A percentile compares a stretch with the other conserved stretches of the same genome.
Conservation (phyloP, 2,113 vertebrate species). For the Halichoeres trimaculatus region DNA sequence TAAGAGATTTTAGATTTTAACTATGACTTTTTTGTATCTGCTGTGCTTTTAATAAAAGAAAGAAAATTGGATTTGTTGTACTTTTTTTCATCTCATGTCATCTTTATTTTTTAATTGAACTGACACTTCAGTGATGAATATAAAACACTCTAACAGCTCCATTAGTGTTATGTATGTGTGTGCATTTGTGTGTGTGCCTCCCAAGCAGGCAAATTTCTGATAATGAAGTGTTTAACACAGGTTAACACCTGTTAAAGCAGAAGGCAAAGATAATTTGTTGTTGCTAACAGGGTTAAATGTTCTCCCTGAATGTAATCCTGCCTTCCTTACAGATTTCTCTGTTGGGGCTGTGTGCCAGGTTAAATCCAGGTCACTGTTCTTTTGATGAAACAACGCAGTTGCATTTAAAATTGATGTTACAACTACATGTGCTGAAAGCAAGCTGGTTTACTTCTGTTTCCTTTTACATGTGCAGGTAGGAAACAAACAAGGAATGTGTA, state of each 20-base stretch:
- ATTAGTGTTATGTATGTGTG: background rate
- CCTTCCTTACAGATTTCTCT: background rate
- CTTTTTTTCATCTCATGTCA: conserved; percentile 2
- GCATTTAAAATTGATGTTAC: conserved; percentile 67
- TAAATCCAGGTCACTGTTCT: conserved; percentile 8
- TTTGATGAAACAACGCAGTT: conserved; percentile 18
- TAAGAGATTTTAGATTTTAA: background rate
- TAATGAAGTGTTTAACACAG: conserved; percentile 55
- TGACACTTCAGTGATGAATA: background rate
- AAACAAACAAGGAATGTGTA: background rate
- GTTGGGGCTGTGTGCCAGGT: background rate
- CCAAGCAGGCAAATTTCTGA: conserved; percentile 51
- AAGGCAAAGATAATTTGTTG: conserved; percentile 60
- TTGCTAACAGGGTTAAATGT: conserved; percentile 43
- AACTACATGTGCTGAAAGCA: conserved; percentile 42
- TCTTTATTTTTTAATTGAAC: conserved; percentile 11
- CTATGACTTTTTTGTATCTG: background rate
- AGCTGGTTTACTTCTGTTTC: conserved; percentile 22
- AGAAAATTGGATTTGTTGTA: background rate
- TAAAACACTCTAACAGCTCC: background rate
- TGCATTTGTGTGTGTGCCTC: conserved; percentile 12
- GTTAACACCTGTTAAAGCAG: conserved; percentile 53
- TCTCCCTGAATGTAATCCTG: background rate
- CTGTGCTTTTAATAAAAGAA: background rate
- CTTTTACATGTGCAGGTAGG: background rate